These are phyloP conservation scores for Eristalis arbustorum DNA, from an alignment of 2,888 invertebrate species.

Conservation along the genomic window DNA sequence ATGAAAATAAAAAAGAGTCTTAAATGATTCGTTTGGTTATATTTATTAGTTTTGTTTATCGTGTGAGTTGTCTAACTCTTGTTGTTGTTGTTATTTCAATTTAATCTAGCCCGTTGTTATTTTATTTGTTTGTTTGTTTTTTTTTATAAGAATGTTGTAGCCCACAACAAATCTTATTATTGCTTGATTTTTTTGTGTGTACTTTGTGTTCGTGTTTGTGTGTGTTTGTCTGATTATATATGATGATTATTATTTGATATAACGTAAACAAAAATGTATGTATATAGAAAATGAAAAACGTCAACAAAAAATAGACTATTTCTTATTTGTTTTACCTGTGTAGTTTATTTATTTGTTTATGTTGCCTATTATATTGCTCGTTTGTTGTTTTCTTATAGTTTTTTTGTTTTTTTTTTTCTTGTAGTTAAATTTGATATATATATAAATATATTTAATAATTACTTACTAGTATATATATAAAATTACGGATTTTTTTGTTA, in stretches of 20 bases:
- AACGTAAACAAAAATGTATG: slow-evolving; percentile 8
- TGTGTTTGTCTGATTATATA: slow-evolving; percentile 38
- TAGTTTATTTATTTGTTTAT: slow-evolving; percentile 11
- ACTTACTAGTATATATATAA: slow-evolving; percentile 27
- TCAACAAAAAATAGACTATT: not conserved
- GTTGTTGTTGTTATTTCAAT: slow-evolving; percentile 20
- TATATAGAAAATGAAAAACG: not conserved
- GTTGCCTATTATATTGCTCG: not conserved
- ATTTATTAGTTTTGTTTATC: not conserved
- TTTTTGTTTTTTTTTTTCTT: not conserved
- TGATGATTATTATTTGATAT: slow-evolving; percentile 36
- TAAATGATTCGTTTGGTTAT: slow-evolving; percentile 30
- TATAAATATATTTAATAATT: slow-evolving; percentile 5
- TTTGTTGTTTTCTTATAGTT: not conserved
- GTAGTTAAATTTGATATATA: slow-evolving; percentile 14
- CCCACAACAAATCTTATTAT: slow-evolving; percentile 62
- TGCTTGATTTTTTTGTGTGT: slow-evolving; percentile 35
- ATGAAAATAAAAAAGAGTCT: slow-evolving; percentile 35
- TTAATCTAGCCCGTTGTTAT: slow-evolving; percentile 60
- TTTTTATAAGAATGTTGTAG: slow-evolving; percentile 64
- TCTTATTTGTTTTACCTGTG: slow-evolving; percentile 6
- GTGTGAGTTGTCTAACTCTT: slow-evolving; percentile 1
- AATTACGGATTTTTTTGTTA: not conserved
- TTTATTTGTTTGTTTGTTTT: slow-evolving; percentile 23
- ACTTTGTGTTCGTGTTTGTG: slow-evolving; percentile 23